Percentiles rank a stretch among this genome's conserved stretches.
These are phyloP conservation scores for Rugalucina vietnamica DNA, from an alignment of 2,888 invertebrate genomes.

Conservation along the genomic window DNA sequence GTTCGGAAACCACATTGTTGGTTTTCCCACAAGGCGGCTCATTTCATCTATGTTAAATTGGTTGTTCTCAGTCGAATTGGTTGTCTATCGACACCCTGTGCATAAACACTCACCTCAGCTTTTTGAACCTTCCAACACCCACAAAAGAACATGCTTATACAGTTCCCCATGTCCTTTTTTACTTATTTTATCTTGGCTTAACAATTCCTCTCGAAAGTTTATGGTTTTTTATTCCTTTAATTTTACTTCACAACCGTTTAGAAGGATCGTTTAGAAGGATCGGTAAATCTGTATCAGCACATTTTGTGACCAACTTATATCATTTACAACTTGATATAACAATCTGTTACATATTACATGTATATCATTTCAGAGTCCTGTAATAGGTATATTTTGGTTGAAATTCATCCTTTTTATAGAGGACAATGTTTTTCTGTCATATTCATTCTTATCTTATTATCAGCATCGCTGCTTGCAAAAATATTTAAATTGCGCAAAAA, in stretches of 20 bases:
- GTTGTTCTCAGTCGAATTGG: too few species aligned
- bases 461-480: background rate
- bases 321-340: background rate
- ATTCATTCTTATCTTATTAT: background rate
- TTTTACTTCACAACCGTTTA: background rate
- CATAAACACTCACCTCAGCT: background rate
- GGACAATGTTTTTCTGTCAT: background rate
- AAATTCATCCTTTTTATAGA: background rate
- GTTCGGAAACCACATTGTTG: too few species aligned
- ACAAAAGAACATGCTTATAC: conserved; percentile 42
- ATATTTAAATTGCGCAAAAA: background rate
- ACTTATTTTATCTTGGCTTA: too few species aligned
- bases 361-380: background rate
- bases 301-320: background rate
- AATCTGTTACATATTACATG: background rate
- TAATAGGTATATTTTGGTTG: background rate
- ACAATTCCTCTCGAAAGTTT: too few species aligned
- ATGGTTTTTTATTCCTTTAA: too few species aligned
- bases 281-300: background rate
- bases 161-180: conserved; percentile 50
- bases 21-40: too few species aligned
- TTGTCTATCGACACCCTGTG: too few species aligned
- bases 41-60: too few species aligned
- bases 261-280: background rate
- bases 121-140: conserved; percentile 26